These are phyloP conservation scores for Hippocampus abdominalis DNA, from an alignment of 2,113 vertebrate genomes.

Conservation along the genomic window DNA sequence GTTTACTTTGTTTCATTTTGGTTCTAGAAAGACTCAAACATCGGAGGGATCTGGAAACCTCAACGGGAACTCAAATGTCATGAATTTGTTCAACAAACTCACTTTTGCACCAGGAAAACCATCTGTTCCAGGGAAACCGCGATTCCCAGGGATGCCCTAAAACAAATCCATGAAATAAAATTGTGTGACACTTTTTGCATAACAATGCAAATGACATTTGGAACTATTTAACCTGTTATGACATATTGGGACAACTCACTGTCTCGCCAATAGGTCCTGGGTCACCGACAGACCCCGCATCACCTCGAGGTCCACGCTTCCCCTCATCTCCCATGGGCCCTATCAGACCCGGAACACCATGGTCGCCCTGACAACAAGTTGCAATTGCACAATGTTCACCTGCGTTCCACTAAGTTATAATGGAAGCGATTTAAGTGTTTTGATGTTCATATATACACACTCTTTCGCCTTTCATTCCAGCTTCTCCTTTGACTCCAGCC, in stretches of 20 bases:
- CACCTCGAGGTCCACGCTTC: slow-evolving; percentile 89
- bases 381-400: background rate
- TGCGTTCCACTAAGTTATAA: background rate
- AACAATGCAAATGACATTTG: background rate
- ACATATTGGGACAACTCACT: slow-evolving; percentile 67
- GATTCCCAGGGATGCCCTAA: slow-evolving; percentile 89
- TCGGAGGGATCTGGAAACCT: background rate
- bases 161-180: background rate
- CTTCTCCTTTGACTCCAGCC: slow-evolving; percentile 92
- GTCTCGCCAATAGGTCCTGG: slow-evolving; percentile 84
- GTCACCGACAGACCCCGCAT: slow-evolving; percentile 81
- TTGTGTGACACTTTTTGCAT: background rate
- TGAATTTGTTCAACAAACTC: slow-evolving; percentile 14
- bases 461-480: slow-evolving; percentile 88
- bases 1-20: background rate
- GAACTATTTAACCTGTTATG: background rate
- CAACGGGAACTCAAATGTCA: background rate
- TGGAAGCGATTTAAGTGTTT: background rate
- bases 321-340: slow-evolving; percentile 93
- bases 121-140: slow-evolving; percentile 93
- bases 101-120: slow-evolving; percentile 94
- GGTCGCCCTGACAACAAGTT: slow-evolving; percentile 76
- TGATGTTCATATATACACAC: slow-evolving; percentile 61
- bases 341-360: slow-evolving; percentile 82
- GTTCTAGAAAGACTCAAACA: background rate